Evolutionary conservation across 2,888 invertebrate genomes (phyloP), one percentile per base, ranked within the genome.

Genomic region (Drosophila yooni): DNA sequence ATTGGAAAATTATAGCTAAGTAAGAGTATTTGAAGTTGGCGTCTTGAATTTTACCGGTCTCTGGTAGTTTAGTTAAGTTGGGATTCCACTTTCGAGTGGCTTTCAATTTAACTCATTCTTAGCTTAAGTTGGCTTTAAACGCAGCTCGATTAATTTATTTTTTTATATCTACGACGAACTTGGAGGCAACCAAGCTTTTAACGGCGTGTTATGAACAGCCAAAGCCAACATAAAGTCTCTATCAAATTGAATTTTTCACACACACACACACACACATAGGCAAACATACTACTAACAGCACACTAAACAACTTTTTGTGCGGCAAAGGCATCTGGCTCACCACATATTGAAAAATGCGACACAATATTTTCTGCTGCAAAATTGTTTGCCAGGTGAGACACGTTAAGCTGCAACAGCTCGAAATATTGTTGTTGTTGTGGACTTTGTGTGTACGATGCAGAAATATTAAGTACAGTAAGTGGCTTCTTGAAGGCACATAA

Each of bases 271-370:
- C 43, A 38, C 43, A 31, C 21, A 33, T 10, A 62, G 33, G 31
- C 51, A 53, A 31, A 34, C 50, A 76, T 29, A 57, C 43, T 54
- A 51, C 71, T 76, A 80, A 86, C 83, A 87, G 65, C 78, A 84
- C 89, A 89, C 85, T 89, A 87, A 88, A 79, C 87, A 88, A 88
- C 83, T 88, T 84, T 86, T 81, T 77, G 67, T 79, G 62, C 74
- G 64, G 63, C 70, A 60, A 51, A 50, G 51, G 67, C 59, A 50
- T 25, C 48, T 25, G 34, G 46, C 57, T 62, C 64, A 52, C 13
- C 57, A 25, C 71, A 80, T 79, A 82, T 87, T 85, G 85, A 87
- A 85, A 89, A 85, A 89, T 82, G 84, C 68, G 88, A 89, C 89
- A 89, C 56, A 38, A 76, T 89, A 89, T 85, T 85, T 82, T 84